Conservation (phyloP, 2,888 invertebrate genomes). For the Apamea anceps region DNA sequence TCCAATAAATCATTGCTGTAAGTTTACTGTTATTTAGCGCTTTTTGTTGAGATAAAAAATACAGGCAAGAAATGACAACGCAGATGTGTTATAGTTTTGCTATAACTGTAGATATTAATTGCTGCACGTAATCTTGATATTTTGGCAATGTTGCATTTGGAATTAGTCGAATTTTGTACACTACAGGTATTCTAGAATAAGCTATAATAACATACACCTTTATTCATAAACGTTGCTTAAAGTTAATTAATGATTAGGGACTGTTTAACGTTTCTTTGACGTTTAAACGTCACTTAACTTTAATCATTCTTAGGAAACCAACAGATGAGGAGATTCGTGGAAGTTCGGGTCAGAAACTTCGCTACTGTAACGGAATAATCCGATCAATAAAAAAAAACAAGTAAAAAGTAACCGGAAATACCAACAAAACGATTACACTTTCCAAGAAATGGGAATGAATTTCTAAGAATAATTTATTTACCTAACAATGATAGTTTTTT, state of each 20-base stretch:
- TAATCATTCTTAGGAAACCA: not conserved
- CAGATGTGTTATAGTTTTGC: not conserved
- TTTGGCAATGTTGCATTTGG: not conserved
- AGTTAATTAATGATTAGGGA: not conserved
- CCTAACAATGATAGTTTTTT: conserved; percentile 1
- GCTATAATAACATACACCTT: not conserved
- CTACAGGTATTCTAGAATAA: not conserved
- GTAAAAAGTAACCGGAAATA: not conserved
- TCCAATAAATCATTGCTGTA: not conserved
- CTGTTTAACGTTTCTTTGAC: not conserved
- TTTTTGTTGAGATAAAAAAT: conserved; percentile 15
- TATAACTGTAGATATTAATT: not conserved
- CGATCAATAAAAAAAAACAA: not conserved
- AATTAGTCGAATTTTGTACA: not conserved
- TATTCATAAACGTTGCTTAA: not conserved
- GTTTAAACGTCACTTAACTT: not conserved
- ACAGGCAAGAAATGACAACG: not conserved
- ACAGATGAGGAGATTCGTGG: not conserved
- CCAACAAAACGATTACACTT: conserved; percentile 12
- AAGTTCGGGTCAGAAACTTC: not conserved
- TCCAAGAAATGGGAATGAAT: conserved; percentile 20
- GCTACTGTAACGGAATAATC: conserved; percentile 6
- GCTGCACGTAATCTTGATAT: not conserved
- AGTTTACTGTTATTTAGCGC: conserved; percentile 15
- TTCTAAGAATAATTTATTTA: conserved; percentile 36